These are phyloP conservation scores for Medauroidea extradentata DNA, from an alignment of 1,140 invertebrate species.

Conservation along the genomic window DNA sequence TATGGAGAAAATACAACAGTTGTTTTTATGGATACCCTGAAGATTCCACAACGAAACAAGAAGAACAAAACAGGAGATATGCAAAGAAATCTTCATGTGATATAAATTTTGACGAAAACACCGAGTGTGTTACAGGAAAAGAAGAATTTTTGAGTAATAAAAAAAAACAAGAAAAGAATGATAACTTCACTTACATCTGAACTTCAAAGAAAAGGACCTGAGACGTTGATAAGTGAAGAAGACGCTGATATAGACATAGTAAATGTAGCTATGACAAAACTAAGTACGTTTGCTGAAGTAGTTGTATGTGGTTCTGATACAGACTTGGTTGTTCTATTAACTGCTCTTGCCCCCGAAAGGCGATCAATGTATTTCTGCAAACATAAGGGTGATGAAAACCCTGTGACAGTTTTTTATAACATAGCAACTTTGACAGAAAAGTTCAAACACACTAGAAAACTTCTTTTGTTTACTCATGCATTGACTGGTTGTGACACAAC, in stretches of 20 bases:
- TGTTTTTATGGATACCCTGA: conserved; percentile 11
- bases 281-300: background rate
- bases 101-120: background rate
- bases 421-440: too few relatives aligned
- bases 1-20: conserved; percentile 6
- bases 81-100: background rate
- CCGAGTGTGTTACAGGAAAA: background rate
- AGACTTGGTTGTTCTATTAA: background rate
- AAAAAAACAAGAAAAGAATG: background rate
- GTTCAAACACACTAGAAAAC: too few relatives aligned
- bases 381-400: background rate
- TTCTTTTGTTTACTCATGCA: too few relatives aligned
- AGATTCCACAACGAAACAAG: conserved; percentile 4
- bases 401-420: too few relatives aligned
- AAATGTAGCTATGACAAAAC: background rate
- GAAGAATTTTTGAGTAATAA: background rate
- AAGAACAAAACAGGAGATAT: background rate
- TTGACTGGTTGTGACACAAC: too few relatives aligned
- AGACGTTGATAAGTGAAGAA: background rate
- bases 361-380: background rate
- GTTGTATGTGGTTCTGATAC: conserved; percentile 3
- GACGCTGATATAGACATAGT: conserved; percentile 2
- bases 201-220: background rate
- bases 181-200: background rate
- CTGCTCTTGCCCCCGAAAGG: background rate